Percentiles rank a stretch among this genome's conserved stretches.
Evolutionary conservation across 2,888 invertebrate genomes (phyloP).

Genomic region (Campoplex capitator): DNA sequence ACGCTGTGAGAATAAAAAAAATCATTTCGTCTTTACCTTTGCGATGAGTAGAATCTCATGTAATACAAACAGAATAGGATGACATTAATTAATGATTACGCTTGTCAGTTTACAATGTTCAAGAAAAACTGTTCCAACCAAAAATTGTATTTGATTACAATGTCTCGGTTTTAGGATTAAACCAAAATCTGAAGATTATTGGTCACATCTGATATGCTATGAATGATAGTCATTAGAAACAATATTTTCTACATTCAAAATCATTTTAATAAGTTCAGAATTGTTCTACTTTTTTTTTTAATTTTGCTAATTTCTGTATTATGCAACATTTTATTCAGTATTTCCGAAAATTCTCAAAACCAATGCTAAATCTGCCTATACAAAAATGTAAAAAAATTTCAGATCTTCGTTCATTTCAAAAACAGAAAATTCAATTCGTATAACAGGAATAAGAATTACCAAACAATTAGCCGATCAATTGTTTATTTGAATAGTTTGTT

Average conservation of each 20-base stretch:
- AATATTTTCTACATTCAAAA: not conserved
- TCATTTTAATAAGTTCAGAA: not conserved
- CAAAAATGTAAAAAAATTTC: no score
- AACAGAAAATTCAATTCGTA: no score
- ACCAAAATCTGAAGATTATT: not conserved
- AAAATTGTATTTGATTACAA: not conserved
- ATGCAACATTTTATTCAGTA: no score
- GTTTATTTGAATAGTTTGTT: no score
- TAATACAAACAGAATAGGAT: not conserved
- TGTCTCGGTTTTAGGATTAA: not conserved
- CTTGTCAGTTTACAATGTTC: conserved; percentile 5
- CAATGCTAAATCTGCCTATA: no score
- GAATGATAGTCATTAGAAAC: not conserved
- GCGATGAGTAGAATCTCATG: not conserved
- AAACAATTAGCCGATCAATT: no score
- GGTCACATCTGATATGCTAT: not conserved
- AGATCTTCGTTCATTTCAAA: no score
- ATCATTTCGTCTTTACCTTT: not conserved
- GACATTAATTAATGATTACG: not conserved
- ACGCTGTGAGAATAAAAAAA: conserved; percentile 10
- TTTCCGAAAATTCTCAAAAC: no score
- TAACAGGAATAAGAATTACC: no score
- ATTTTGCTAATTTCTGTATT: not conserved
- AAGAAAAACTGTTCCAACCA: not conserved
- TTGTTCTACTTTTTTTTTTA: not conserved